These are phyloP conservation scores for Adineta ricciae DNA, from an alignment of 2,888 invertebrate genomes.

Conservation along the genomic window DNA sequence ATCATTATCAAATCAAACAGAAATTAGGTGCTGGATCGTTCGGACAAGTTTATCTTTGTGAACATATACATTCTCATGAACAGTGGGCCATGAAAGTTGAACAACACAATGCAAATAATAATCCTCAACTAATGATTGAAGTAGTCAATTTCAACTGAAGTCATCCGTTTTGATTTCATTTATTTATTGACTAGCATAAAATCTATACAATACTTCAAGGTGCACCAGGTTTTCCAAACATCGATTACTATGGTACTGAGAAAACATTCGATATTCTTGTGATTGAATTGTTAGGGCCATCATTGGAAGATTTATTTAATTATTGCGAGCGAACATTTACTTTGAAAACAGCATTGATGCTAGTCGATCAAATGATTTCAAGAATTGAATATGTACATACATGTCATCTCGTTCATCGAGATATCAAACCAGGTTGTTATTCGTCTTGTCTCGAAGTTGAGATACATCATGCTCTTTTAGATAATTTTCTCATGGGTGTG, in stretches of 20 bases:
- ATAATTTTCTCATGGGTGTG: conserved; percentile 16
- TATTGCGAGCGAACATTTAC: background rate
- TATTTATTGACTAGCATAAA: background rate
- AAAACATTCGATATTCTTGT: conserved; percentile 9
- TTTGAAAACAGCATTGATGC: conserved; percentile 4
- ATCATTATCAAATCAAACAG: background rate
- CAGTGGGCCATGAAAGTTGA: conserved; percentile 4
- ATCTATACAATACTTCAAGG: conserved; percentile 1
- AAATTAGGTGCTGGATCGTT: conserved; percentile 16
- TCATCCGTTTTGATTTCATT: background rate
- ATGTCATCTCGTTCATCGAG: conserved; percentile 2
- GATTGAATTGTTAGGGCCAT: background rate
- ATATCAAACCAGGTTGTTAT: background rate
- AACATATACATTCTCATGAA: background rate
- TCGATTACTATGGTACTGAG: background rate
- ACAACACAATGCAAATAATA: background rate
- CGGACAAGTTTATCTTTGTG: conserved; percentile 6
- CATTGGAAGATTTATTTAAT: conserved; percentile 23
- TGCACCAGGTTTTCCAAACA: background rate
- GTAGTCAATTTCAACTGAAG: too few relatives aligned
- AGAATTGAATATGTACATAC: conserved; percentile 18
- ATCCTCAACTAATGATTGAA: conserved; percentile 7
- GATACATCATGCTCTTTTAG: background rate
- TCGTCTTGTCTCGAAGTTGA: background rate
- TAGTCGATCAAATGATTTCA: conserved; percentile 18